These are phyloP conservation scores for Marasmarcha lunaedactyla DNA, from an alignment of 2,888 invertebrate species.

Conservation along the genomic window DNA sequence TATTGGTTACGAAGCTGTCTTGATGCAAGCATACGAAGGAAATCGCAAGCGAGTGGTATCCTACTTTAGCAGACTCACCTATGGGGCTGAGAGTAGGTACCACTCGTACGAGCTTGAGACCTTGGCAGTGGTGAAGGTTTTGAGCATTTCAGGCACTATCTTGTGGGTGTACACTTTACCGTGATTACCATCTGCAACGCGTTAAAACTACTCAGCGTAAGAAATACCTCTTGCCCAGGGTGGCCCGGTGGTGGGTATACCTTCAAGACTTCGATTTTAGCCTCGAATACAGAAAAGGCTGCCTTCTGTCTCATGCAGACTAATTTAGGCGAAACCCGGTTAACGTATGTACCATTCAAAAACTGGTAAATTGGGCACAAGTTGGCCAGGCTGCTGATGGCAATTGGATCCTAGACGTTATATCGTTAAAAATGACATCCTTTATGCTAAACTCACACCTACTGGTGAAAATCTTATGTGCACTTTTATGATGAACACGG, in stretches of 20 bases:
- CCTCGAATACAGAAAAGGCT: background rate
- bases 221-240: constrained; percentile 3
- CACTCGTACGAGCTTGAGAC: no score
- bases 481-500: constrained; percentile 9
- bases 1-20: no score
- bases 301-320: background rate
- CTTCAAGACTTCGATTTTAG: background rate
- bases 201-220: background rate
- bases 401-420: constrained; percentile 7
- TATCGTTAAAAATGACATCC: constrained; percentile 4
- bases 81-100: no score
- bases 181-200: constrained; percentile 4
- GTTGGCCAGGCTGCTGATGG: background rate
- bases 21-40: no score
- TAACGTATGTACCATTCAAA: background rate
- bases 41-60: no score
- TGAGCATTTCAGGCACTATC: no score
- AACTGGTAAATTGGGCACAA: background rate
- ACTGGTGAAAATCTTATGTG: constrained; percentile 5
- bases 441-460: constrained; percentile 4
- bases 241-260: constrained; percentile 2
- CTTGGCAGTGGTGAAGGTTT: no score
- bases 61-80: no score
- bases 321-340: background rate
- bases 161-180: constrained; percentile 1